Conservation (phyloP, 2,797 vertebrate species). For the Coilia nasus region DNA sequence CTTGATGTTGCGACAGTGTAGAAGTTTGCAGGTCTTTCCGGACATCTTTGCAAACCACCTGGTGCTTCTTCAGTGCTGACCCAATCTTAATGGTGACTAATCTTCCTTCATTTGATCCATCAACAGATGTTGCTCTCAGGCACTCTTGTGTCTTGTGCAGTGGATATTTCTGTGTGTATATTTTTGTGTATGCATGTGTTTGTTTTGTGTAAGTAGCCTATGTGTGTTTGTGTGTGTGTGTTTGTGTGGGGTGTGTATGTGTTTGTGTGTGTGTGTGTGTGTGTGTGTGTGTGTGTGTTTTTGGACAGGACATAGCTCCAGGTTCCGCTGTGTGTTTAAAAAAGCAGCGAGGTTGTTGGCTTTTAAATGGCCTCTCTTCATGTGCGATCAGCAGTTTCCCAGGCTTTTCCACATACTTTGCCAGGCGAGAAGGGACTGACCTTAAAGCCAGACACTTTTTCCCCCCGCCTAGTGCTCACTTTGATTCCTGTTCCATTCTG, state of each 20-base stretch:
- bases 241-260: constrained; percentile 33
- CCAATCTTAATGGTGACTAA: constrained; percentile 81
- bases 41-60: constrained; percentile 56
- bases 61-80: constrained; percentile 77
- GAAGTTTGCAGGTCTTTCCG: background rate
- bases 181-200: constrained; percentile 33
- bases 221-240: constrained; percentile 16
- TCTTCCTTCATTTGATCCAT: constrained; percentile 80
- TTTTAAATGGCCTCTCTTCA: constrained; percentile 83
- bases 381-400: constrained; percentile 89
- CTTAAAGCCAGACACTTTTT: constrained; percentile 90
- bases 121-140: constrained; percentile 84
- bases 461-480: constrained; percentile 82
- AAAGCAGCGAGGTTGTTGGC: constrained; percentile 87
- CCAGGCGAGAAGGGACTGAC: constrained; percentile 86
- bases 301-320: constrained; percentile 86
- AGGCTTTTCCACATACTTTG: constrained; percentile 86
- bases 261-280: constrained; percentile 47
- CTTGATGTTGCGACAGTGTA: background rate
- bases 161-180: constrained; percentile 49
- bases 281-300: constrained; percentile 56
- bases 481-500: constrained; percentile 90
- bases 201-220: constrained; percentile 36
- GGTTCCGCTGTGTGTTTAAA: constrained; percentile 90
- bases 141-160: constrained; percentile 74